These are phyloP conservation scores for Rhynchophorus ferrugineus DNA, from an alignment of 1,140 invertebrate genomes.

Conservation along the genomic window DNA sequence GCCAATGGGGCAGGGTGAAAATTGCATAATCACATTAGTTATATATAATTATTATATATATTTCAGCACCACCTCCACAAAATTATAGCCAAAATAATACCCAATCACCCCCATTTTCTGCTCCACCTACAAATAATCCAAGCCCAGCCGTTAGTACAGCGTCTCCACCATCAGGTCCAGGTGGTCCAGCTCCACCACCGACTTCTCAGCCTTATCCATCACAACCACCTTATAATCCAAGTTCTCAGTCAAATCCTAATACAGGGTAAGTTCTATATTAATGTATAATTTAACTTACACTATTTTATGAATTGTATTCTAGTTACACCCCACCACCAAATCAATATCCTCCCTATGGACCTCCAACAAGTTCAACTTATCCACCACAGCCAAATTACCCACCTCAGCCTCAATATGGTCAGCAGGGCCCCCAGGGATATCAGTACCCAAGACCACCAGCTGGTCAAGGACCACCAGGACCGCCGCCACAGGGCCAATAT, in stretches of 20 bases:
- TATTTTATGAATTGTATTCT: neutral
- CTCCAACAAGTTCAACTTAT: constrained; percentile 33
- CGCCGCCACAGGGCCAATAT: constrained; percentile 38
- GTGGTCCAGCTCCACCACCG: constrained; percentile 19
- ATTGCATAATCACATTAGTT: neutral
- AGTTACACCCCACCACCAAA: constrained; percentile 33
- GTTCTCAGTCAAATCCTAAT: constrained; percentile 37
- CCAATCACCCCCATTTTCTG: constrained; percentile 35
- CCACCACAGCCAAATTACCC: constrained; percentile 38
- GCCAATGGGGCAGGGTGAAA: too few relatives aligned
- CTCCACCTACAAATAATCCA: constrained; percentile 30
- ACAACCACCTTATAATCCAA: constrained; percentile 36
- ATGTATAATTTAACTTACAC: too few relatives aligned
- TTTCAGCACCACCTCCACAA: constrained; percentile 28
- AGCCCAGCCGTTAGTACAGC: constrained; percentile 34
- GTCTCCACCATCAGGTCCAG: constrained; percentile 21
- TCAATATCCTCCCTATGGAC: constrained; percentile 33
- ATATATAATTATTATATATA: neutral
- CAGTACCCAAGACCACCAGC: constrained; percentile 36
- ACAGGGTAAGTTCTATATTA: constrained; percentile 29
- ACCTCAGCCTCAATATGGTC: constrained; percentile 37
- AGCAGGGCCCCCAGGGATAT: constrained; percentile 37
- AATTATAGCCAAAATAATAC: constrained; percentile 41
- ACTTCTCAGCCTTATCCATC: constrained; percentile 29
- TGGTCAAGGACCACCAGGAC: constrained; percentile 34